Evolutionary conservation across 2,888 invertebrate genomes (phyloP), one percentile per base, ranked within the genome.

Genomic region (Lysandra coridon): DNA sequence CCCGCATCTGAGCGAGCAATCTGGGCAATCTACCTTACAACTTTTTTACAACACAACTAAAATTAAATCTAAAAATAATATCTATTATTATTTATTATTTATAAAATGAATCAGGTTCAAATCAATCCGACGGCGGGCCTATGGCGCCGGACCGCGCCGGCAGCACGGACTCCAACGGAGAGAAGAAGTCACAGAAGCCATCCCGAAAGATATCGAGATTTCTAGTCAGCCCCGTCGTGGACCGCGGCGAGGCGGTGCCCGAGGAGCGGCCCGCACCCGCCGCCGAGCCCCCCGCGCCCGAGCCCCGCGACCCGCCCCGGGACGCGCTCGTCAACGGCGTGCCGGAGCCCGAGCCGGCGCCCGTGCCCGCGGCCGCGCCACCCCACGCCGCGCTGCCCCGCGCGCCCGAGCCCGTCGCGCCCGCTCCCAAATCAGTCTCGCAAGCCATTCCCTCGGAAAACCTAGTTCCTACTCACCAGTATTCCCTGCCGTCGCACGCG

Each of bases 161-260:
- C 81, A 92, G 92, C 85, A 83, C 88, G 2, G 94, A 93, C 81
- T 92, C 92, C 2, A 90, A 89, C 83, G 91, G 92, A 81, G 91
- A 91, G 60, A 91, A 90, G 80, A 94, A 94, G 80, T 89, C 91
- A 30, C 90, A 95, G 10, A 96, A 96, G 84, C 95, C 95, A 77
- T 95, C 95, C 69, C 93, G 97, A 80, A 97, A 97, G 88, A 97
- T 97, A 84, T 97, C 97, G 53, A 94, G 97, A 80, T 98, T 98
- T 91, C 95, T 97, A 87, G 97, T 98, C 84, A 97, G 97, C 88
- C 97, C 97, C 37, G 97, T 97, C 1, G 95, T 97, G 57, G 96
- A 96, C 83, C 86, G 95, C 92, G 89, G 89, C 73, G 92, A 90
- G 81, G 87, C 89, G 80, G 87, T 88, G 82, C 57, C 83, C 80